Base-by-base conservation (phyloP, 2,888 invertebrate species). In the Galeruca laticollis region DNA sequence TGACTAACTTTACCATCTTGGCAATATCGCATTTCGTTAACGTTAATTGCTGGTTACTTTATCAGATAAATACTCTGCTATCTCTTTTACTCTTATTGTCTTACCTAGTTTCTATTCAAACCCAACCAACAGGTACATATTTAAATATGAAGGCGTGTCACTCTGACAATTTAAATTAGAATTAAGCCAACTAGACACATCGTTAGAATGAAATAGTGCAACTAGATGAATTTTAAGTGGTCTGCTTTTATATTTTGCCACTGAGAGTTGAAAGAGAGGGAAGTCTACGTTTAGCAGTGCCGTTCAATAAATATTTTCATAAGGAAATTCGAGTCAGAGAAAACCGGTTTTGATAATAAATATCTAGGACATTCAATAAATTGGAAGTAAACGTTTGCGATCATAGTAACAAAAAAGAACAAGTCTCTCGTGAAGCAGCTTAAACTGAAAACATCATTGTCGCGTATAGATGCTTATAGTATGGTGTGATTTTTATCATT, bases 91-190 rank as follows among this genome's bases (percentile, higher is more conserved):
- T 56, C 51, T 15, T 33, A 35, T 26, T 52, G 21, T 60, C 67
- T 59, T 31, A 21, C 13, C 6, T 49, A 20, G 20, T 18, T 10
- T 49, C 49, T 20, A 18, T 9, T 49, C 18, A 49, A 54, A 54
- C 3, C 26, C 33, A 57, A 54, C 71, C 73, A 73, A 73, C 73
- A 77, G 78, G 77, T 77, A 76, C 75, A 37, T 40, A 77, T 79
- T 78, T 78, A 76, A 78, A 80, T 76, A 74, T 63, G 76, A 75
- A 71, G 80, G 80, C 80, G 80, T 74, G 74, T 68, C 75, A 69
- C 59, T 71, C 77, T 79, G 80, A 79, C 79, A 79, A 76, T 75
- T 71, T 78, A 77, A 79, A 79, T 79, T 79, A 77, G 76, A 75
- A 75, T 77, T 76, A 77, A 75, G 69, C 78, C 64, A 64, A 64